Conservation (phyloP, 2,797 vertebrate species). For the Sebastes steindachneri region DNA sequence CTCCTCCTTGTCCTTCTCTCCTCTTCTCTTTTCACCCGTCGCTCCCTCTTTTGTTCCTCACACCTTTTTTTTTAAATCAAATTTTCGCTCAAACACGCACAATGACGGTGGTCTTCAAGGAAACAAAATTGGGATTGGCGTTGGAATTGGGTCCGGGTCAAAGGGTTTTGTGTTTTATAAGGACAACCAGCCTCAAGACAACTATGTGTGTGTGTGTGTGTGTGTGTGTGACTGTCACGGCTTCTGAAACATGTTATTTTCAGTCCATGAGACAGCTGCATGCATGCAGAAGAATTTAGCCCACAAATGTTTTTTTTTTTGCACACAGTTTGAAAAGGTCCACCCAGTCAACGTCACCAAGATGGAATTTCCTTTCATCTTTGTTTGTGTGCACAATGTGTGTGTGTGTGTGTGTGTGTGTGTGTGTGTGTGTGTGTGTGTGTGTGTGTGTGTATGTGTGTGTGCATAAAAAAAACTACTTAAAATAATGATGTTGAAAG, state of each 20-base stretch:
- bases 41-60: not conserved
- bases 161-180: conserved; percentile 12
- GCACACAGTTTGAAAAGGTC: conserved; percentile 31
- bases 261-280: conserved; percentile 16
- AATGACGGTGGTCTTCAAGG: not conserved
- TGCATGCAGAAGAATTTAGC: conserved; percentile 11
- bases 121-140: conserved; percentile 8
- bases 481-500: conserved; percentile 44
- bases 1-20: not conserved
- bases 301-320: not conserved
- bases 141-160: conserved; percentile 43
- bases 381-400: conserved; percentile 17
- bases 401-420: conserved; percentile 3
- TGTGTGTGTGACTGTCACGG: not conserved
- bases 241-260: conserved; percentile 28
- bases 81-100: conserved; percentile 5
- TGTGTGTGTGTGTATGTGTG: conserved; percentile 5
- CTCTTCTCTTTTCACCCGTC: not conserved
- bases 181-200: not conserved
- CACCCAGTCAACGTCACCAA: conserved; percentile 55
- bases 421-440: conserved; percentile 7
- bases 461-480: not conserved
- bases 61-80: not conserved
- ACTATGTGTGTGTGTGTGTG: not conserved
- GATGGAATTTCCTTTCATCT: conserved; percentile 68